These are phyloP conservation scores for Antheraea yamamai DNA, from an alignment of 2,888 invertebrate genomes.

Conservation along the genomic window DNA sequence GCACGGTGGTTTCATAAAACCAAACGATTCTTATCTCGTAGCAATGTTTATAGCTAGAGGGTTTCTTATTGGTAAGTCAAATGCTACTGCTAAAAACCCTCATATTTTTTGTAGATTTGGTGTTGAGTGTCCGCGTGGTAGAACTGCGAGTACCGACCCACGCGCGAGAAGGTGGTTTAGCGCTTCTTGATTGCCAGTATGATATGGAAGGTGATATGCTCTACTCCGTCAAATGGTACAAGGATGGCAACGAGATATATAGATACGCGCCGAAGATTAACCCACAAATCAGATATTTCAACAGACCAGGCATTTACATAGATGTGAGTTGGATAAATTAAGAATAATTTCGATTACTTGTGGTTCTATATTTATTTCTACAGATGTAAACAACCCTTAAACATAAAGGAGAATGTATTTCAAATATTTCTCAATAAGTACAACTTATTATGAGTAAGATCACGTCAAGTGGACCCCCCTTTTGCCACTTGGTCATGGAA, in stretches of 20 bases:
- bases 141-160: constrained; percentile 91
- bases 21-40: no score
- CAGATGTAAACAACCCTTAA: neutral
- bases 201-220: constrained; percentile 88
- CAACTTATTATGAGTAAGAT: no score
- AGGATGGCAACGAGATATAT: constrained; percentile 92
- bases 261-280: constrained; percentile 89
- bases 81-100: neutral
- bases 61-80: neutral
- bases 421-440: no score
- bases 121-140: constrained; percentile 84
- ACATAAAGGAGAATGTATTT: neutral
- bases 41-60: no score
- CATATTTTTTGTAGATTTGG: constrained; percentile 46
- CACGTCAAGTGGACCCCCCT: no score
- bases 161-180: constrained; percentile 87
- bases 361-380: neutral
- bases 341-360: neutral
- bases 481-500: no score
- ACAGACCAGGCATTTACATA: constrained; percentile 88
- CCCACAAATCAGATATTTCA: constrained; percentile 88
- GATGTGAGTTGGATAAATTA: constrained; percentile 86
- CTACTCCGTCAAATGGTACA: constrained; percentile 96
- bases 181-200: constrained; percentile 89
- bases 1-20: no score